Evolutionary conservation across 2,888 invertebrate species (phyloP).

Genomic region (Patella ulyssiponensis): DNA sequence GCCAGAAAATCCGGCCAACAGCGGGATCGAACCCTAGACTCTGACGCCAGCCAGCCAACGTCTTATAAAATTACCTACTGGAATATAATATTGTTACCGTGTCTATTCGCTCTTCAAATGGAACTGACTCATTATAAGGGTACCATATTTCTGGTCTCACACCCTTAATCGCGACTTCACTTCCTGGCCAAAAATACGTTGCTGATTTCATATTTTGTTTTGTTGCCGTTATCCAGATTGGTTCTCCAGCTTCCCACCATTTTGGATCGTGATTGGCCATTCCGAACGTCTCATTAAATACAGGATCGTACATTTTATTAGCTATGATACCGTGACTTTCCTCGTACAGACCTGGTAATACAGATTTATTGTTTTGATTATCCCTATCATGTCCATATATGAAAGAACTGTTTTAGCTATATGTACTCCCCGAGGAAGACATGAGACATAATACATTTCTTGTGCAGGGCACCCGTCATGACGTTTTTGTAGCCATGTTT

Average conservation of each 20-base stretch:
- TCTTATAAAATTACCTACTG: too few relatives aligned
- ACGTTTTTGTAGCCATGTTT: too few relatives aligned
- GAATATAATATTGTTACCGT: constrained; percentile 60
- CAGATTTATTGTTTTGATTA: too few relatives aligned
- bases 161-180: constrained; percentile 74
- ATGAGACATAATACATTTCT: too few relatives aligned
- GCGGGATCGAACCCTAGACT: too few relatives aligned
- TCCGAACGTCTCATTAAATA: constrained; percentile 56
- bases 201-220: constrained; percentile 76
- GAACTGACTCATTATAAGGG: constrained; percentile 71
- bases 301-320: constrained; percentile 77
- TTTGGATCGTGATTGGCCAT: constrained; percentile 42
- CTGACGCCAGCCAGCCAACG: too few relatives aligned
- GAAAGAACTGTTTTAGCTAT: too few relatives aligned
- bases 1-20: too few relatives aligned
- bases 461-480: too few relatives aligned
- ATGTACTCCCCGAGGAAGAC: too few relatives aligned
- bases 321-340: constrained; percentile 81
- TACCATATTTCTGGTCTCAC: constrained; percentile 69
- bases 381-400: too few relatives aligned
- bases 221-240: constrained; percentile 71
- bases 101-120: constrained; percentile 77
- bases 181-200: constrained; percentile 79
- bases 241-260: constrained; percentile 66
- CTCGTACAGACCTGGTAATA: constrained; percentile 76